Conservation (phyloP, 2,797 vertebrate species). For the Mycteria americana region DNA sequence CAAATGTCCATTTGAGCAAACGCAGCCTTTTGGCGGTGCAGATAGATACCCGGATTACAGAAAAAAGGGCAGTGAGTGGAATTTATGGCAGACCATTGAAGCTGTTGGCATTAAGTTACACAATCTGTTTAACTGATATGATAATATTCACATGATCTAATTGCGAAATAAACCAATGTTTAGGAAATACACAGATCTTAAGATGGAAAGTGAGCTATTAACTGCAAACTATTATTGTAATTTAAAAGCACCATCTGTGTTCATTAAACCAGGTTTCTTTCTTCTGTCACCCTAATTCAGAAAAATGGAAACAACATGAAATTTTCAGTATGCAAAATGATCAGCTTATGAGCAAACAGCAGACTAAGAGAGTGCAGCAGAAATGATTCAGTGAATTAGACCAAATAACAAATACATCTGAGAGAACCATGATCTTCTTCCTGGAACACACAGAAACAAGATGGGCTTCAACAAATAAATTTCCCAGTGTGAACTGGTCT, state of each 20-base stretch:
- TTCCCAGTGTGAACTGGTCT: not conserved
- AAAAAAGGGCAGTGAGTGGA: not conserved
- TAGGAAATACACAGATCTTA: not conserved
- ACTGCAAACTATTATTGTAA: not conserved
- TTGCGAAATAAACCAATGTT: not conserved
- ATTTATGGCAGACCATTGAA: not conserved
- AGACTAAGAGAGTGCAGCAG: not conserved
- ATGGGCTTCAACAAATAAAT: not conserved
- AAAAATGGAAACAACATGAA: not conserved
- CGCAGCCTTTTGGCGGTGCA: not conserved
- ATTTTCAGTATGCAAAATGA: not conserved
- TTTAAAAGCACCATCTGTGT: not conserved
- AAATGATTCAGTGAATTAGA: not conserved
- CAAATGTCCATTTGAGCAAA: not conserved
- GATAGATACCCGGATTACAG: not conserved
- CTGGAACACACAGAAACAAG: not conserved
- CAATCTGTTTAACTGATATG: not conserved
- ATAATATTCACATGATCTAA: not conserved
- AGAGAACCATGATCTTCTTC: not conserved
- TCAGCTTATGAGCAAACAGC: not conserved
- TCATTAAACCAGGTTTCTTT: not conserved
- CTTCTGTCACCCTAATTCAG: not conserved
- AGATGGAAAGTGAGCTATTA: not conserved
- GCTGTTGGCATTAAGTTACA: not conserved
- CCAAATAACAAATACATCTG: not conserved